Conservation (phyloP, 2,888 invertebrate genomes). For the Sphecodes monilicornis region DNA sequence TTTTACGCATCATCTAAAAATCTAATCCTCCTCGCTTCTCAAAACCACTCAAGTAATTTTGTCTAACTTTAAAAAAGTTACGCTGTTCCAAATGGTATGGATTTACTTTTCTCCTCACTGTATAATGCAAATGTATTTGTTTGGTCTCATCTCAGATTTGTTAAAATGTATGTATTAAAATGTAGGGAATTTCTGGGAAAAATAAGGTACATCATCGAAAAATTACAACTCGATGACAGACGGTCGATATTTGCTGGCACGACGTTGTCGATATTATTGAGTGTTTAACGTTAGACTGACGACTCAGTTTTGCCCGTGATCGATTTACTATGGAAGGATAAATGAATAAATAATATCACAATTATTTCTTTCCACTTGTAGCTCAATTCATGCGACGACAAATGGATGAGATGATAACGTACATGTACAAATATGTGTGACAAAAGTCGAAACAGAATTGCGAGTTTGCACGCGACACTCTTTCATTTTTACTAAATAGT, state of each 20-base stretch:
- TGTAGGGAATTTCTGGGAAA: not conserved
- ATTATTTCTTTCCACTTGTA: conserved; percentile 30
- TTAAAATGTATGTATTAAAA: not conserved
- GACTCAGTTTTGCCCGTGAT: conserved; percentile 33
- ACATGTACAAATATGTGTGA: conserved; percentile 27
- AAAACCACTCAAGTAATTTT: no score
- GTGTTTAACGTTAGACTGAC: conserved; percentile 8
- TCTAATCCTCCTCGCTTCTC: no score
- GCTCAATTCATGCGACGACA: not conserved
- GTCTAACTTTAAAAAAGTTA: no score
- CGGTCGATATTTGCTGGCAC: not conserved
- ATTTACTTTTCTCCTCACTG: no score
- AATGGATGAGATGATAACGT: conserved; percentile 52
- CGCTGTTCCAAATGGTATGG: no score
- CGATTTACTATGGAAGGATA: conserved; percentile 22
- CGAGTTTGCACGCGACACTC: conserved; percentile 49
- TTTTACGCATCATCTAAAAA: no score
- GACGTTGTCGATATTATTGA: not conserved
- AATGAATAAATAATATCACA: conserved; percentile 29
- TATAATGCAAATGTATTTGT: not conserved
- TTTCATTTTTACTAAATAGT: conserved; percentile 57
- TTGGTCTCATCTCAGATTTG: not conserved
- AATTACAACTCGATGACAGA: not conserved
- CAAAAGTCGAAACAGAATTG: conserved; percentile 46
- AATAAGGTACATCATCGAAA: not conserved